Conservation (phyloP, 2,888 invertebrate species). For the Ceramica pisi region DNA sequence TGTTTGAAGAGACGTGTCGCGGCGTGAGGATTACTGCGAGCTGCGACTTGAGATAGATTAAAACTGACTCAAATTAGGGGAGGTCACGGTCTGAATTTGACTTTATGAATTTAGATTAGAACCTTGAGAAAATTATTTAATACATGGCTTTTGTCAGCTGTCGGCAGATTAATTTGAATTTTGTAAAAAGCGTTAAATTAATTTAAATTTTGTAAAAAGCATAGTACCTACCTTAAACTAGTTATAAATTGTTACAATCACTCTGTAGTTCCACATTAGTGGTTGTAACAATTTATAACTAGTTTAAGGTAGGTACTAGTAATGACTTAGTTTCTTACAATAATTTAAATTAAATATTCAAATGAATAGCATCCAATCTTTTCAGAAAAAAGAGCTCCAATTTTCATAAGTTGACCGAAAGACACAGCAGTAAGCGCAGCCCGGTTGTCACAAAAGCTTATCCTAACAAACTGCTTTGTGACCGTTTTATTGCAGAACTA, state of each 20-base stretch:
- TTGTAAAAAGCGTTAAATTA: too few relatives aligned
- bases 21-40: constrained; percentile 34
- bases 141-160: too few relatives aligned
- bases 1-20: constrained; percentile 48
- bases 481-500: neutral
- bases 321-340: too few relatives aligned
- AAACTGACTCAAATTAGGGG: constrained; percentile 30
- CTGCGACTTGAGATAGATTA: constrained; percentile 24
- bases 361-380: neutral
- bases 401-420: neutral
- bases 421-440: neutral
- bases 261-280: too few relatives aligned
- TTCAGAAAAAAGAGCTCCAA: neutral
- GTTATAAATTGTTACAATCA: too few relatives aligned
- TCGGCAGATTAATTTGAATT: too few relatives aligned
- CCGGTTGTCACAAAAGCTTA: neutral
- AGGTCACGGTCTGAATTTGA: constrained; percentile 24
- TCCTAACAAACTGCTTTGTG: neutral
- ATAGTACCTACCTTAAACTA: too few relatives aligned
- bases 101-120: constrained; percentile 10
- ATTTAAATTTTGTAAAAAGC: too few relatives aligned
- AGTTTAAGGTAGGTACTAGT: too few relatives aligned
- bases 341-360: too few relatives aligned
- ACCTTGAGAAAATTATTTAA: neutral
- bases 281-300: too few relatives aligned